Percentiles rank a stretch among this genome's conserved stretches.
phyloP scores from a whole-genome alignment of 2,797 vertebrate species.

The Diceros bicornis region DNA sequence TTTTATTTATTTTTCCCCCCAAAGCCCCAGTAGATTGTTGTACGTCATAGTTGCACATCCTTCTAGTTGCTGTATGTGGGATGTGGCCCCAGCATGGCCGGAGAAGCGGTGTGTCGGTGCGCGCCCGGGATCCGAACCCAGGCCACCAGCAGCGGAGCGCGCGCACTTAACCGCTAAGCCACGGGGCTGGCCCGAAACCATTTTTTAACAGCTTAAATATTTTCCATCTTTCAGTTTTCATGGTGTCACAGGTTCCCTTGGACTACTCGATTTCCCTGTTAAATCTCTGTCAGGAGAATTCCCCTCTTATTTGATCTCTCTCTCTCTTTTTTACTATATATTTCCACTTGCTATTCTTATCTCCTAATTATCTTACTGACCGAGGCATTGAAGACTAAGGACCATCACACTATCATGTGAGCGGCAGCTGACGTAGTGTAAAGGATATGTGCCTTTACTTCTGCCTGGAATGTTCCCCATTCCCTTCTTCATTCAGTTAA shows the following conservation, averaged over 20 bases:
- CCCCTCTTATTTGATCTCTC: not conserved
- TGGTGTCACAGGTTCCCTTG: not conserved
- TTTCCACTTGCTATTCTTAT: not conserved
- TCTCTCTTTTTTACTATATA: not conserved
- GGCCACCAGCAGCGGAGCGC: no score
- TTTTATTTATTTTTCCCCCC: no score
- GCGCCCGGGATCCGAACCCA: no score
- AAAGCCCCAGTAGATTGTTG: no score
- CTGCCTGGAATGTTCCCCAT: not conserved
- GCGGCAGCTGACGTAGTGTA: not conserved
- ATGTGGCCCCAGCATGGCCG: no score
- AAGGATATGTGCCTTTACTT: not conserved
- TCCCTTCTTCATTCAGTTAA: not conserved
- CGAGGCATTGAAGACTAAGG: not conserved
- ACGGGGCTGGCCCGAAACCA: no score
- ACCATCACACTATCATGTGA: not conserved
- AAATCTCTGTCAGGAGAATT: not conserved
- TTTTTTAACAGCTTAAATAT: not conserved
- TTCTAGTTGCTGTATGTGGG: no score
- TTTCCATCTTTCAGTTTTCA: not conserved
- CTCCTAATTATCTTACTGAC: not conserved
- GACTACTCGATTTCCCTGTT: not conserved
- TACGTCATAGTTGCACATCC: no score
- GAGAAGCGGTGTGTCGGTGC: no score
- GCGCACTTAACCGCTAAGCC: no score